phyloP scores from a whole-genome alignment of 2,888 invertebrate species.

The Carcina quercana region DNA sequence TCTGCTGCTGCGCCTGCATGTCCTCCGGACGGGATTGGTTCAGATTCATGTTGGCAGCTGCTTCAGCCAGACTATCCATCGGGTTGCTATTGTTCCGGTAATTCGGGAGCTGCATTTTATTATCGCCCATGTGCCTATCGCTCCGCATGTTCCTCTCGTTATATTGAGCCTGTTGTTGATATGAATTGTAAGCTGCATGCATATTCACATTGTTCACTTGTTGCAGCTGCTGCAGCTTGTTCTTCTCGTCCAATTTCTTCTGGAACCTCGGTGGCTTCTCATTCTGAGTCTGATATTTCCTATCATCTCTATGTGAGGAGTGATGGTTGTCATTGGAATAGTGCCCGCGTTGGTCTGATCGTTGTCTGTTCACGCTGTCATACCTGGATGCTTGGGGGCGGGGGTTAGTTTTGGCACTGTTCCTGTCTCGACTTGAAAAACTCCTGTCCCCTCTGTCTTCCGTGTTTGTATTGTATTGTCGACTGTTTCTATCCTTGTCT shows the following conservation, averaged over 20 bases:
- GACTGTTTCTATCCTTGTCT: slow-evolving; percentile 53
- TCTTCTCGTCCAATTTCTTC: slow-evolving; percentile 65
- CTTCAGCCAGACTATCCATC: slow-evolving; percentile 52
- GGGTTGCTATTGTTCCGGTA: slow-evolving; percentile 36
- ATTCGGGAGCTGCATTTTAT: slow-evolving; percentile 23
- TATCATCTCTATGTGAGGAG: slow-evolving; percentile 45
- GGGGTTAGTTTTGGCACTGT: slow-evolving; percentile 41
- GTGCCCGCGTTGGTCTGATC: slow-evolving; percentile 46
- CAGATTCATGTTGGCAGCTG: slow-evolving; percentile 42
- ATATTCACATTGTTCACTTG: slow-evolving; percentile 36
- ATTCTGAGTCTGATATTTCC: slow-evolving; percentile 56
- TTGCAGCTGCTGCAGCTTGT: slow-evolving; percentile 52
- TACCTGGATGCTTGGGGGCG: slow-evolving; percentile 48
- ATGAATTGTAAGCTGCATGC: slow-evolving; percentile 41
- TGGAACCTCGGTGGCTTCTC: slow-evolving; percentile 78
- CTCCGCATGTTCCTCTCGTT: slow-evolving; percentile 48
- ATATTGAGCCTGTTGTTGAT: slow-evolving; percentile 38
- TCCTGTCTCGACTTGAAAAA: slow-evolving; percentile 46
- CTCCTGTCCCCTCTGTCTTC: slow-evolving; percentile 44
- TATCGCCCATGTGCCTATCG: slow-evolving; percentile 33
- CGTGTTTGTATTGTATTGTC: slow-evolving; percentile 35
- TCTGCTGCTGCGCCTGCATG: slow-evolving; percentile 28
- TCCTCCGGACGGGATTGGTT: slow-evolving; percentile 37
- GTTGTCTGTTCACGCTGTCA: slow-evolving; percentile 41
- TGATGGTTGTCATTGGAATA: slow-evolving; percentile 51